Percentiles rank a stretch among this genome's conserved stretches.
Evolutionary conservation across 2,113 vertebrate genomes (phyloP).

Genomic region (Onychorhynchus coronatus): DNA sequence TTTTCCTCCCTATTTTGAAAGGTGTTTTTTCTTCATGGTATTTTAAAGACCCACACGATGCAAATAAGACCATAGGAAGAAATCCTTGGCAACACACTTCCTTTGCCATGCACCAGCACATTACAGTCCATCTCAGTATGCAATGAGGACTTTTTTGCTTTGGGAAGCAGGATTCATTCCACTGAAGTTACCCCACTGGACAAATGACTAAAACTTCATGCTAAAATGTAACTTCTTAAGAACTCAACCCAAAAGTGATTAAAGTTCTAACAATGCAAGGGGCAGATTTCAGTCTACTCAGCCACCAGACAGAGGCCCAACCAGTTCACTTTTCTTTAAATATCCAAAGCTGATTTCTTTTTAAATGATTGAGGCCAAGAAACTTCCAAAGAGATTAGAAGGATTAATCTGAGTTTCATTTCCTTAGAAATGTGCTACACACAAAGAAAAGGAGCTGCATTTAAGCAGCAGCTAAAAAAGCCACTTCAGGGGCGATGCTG

Average conservation of each 20-base stretch:
- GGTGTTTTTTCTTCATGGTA: neutral
- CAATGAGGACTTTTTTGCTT: neutral
- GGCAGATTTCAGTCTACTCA: neutral
- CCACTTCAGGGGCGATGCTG: neutral
- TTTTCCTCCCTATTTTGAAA: neutral
- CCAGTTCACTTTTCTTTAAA: neutral
- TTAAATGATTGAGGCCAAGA: neutral
- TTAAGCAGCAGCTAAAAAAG: neutral
- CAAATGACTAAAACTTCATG: neutral
- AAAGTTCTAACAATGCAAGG: neutral
- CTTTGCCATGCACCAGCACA: neutral
- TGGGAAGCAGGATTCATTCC: neutral
- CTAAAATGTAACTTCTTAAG: neutral
- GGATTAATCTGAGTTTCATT: neutral
- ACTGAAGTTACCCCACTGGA: neutral
- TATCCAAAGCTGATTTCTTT: neutral
- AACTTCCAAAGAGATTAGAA: conserved; percentile 4
- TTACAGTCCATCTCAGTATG: neutral
- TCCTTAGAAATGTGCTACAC: neutral
- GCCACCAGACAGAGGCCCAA: neutral
- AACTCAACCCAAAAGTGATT: neutral
- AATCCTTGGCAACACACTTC: neutral
- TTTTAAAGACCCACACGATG: neutral
- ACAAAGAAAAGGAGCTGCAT: neutral
- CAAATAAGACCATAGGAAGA: neutral